Percentiles rank a stretch among this genome's conserved stretches.
Evolutionary conservation across 2,113 vertebrate genomes (phyloP).

Genomic region (Pao palembangensis): DNA sequence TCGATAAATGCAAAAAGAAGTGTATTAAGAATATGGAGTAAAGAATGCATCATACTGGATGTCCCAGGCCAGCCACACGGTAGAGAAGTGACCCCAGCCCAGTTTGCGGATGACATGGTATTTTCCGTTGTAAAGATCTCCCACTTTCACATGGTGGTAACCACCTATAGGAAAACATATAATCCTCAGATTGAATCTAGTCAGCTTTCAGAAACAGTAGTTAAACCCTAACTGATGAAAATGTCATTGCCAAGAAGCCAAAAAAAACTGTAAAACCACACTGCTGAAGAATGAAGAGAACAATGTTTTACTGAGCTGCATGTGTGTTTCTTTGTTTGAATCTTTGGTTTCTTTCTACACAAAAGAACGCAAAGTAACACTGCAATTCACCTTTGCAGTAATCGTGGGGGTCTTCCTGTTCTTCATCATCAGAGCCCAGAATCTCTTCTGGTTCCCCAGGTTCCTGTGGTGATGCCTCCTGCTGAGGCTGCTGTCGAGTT

Average conservation of each 20-base stretch:
- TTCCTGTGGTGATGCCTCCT: slow-evolving; percentile 84
- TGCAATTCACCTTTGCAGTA: slow-evolving; percentile 88
- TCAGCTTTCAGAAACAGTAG: background rate
- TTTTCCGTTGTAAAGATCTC: slow-evolving; percentile 92
- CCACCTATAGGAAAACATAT: slow-evolving; percentile 75
- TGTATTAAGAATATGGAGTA: background rate
- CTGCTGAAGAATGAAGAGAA: no score
- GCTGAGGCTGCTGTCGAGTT: slow-evolving; percentile 73
- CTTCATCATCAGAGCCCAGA: slow-evolving; percentile 96
- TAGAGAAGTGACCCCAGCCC: slow-evolving; percentile 98
- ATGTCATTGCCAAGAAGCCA: no score
- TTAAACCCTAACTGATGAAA: background rate
- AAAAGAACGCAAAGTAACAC: background rate
- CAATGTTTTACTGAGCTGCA: no score
- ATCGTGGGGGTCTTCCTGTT: slow-evolving; percentile 97
- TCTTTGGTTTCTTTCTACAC: no score
- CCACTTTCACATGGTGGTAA: slow-evolving; percentile 97
- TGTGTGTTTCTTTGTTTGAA: no score
- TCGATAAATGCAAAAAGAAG: slow-evolving; percentile 7
- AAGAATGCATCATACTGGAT: slow-evolving; percentile 85
- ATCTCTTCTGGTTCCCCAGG: slow-evolving; percentile 90
- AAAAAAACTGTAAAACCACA: no score
- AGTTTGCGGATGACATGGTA: slow-evolving; percentile 97
- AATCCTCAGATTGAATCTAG: background rate
- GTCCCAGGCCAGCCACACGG: slow-evolving; percentile 97